Conservation (phyloP, 2,797 vertebrate genomes). For the Parambassis ranga region DNA sequence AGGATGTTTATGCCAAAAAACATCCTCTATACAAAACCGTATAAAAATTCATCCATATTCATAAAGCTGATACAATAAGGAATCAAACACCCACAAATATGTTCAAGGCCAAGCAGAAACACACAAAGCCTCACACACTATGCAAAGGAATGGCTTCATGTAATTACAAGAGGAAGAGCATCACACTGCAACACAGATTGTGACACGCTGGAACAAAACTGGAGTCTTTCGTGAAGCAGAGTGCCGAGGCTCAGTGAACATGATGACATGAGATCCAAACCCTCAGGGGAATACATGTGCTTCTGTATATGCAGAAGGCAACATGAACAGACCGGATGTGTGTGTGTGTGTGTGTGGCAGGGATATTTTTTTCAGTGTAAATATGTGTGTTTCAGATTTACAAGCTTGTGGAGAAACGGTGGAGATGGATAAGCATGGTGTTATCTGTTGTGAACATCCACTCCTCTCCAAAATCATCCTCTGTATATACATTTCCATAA, state of each 20-base stretch:
- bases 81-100: neutral
- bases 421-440: constrained; percentile 38
- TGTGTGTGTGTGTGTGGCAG: neutral
- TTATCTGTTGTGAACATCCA: no score
- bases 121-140: neutral
- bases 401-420: neutral
- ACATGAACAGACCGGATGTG: constrained; percentile 21
- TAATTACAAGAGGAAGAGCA: constrained; percentile 18
- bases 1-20: neutral
- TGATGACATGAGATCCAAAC: constrained; percentile 43
- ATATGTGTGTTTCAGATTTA: neutral
- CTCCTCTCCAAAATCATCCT: neutral
- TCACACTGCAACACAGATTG: constrained; percentile 19
- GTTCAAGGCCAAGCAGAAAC: neutral
- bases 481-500: constrained; percentile 16
- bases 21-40: neutral
- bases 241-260: constrained; percentile 39
- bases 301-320: constrained; percentile 26
- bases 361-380: neutral
- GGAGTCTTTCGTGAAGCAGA: constrained; percentile 44
- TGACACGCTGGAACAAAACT: constrained; percentile 42
- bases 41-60: neutral
- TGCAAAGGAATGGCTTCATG: neutral
- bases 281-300: constrained; percentile 50
- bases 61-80: neutral